These are phyloP conservation scores for Hylyphantes graminicola DNA, from an alignment of 1,140 invertebrate species.

Conservation along the genomic window DNA sequence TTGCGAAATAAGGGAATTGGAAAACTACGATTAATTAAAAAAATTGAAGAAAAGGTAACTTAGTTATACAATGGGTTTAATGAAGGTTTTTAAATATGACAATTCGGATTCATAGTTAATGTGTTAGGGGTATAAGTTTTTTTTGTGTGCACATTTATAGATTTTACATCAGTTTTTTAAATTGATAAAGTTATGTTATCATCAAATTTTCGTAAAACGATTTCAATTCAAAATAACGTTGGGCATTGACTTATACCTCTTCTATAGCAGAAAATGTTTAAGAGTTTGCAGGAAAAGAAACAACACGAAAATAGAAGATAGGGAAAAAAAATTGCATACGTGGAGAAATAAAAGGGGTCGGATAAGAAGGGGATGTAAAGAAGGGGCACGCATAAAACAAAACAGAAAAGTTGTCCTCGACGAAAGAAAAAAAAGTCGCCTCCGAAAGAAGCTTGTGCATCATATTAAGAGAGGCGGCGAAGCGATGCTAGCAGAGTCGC, in stretches of 20 bases:
- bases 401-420: slow-evolving; percentile 34
- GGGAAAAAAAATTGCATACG: slow-evolving; percentile 17
- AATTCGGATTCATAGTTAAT: no score
- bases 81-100: no score
- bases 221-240: background rate
- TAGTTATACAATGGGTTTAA: no score
- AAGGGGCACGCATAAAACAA: background rate
- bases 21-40: no score
- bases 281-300: slow-evolving; percentile 19
- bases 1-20: no score
- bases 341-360: background rate
- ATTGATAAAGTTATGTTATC: no score
- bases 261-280: background rate
- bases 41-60: no score
- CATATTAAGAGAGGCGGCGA: slow-evolving; percentile 52
- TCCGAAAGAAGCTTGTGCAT: slow-evolving; percentile 32
- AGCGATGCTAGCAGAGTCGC: slow-evolving; percentile 40
- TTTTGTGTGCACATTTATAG: no score
- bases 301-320: background rate
- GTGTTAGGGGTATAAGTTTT: no score
- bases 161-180: no score
- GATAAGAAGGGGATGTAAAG: background rate
- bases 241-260: no score
- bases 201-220: background rate
- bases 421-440: background rate